Conservation (phyloP, 2,113 vertebrate genomes). For the Paramormyrops kingsleyae region DNA sequence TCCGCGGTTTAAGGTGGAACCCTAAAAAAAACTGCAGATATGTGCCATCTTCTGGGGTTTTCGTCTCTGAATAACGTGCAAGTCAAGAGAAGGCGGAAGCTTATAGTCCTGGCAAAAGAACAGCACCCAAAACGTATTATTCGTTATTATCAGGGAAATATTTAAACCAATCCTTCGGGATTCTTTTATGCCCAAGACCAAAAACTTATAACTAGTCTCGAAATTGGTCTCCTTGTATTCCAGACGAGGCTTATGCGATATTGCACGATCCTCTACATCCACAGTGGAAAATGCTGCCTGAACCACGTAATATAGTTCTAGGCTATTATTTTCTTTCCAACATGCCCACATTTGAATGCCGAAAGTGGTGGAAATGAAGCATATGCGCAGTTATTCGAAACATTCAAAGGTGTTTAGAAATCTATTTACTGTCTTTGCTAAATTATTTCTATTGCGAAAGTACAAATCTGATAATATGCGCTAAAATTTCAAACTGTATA, state of each 20-base stretch:
- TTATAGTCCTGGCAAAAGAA: neutral
- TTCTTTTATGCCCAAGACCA: neutral
- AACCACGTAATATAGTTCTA: neutral
- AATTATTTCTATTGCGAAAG: neutral
- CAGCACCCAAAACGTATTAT: neutral
- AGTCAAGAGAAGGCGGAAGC: neutral
- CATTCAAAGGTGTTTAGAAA: neutral
- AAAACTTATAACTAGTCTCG: neutral
- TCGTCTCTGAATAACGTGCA: neutral
- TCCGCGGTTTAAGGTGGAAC: constrained; percentile 86
- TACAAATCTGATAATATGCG: neutral
- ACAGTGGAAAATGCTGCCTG: neutral
- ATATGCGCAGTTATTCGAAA: neutral
- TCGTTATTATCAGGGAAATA: neutral
- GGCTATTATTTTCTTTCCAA: neutral
- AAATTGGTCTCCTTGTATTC: neutral
- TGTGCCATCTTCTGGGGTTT: neutral
- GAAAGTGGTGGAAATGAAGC: neutral
- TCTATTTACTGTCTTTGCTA: neutral
- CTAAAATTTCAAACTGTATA: neutral
- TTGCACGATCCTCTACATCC: neutral
- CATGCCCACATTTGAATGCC: neutral
- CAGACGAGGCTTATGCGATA: neutral
- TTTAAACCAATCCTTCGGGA: neutral
- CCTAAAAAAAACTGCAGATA: constrained; percentile 37